Evolutionary conservation across 2,888 invertebrate genomes (phyloP).

Genomic region (Clostera curtula): DNA sequence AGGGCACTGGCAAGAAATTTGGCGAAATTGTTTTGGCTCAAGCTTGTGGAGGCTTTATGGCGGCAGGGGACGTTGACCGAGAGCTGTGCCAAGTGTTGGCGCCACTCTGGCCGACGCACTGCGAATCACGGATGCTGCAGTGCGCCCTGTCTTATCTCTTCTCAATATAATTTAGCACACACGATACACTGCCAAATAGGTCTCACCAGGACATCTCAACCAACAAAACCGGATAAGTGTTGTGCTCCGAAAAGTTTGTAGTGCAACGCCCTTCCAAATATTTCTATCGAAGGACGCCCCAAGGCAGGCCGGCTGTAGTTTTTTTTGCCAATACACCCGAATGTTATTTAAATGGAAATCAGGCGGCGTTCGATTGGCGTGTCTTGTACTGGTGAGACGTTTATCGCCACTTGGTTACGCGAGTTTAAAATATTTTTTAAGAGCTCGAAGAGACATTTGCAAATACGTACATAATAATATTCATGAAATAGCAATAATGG

Average conservation of each 20-base stretch:
- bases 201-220: conserved; percentile 23
- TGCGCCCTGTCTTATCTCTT: conserved; percentile 59
- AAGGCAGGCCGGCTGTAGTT: conserved; percentile 22
- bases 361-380: conserved; percentile 35
- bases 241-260: conserved; percentile 12
- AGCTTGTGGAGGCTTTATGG: conserved; percentile 63
- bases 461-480: too few species aligned
- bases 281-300: conserved; percentile 32
- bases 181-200: conserved; percentile 55
- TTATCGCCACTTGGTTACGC: conserved; percentile 54
- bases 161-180: conserved; percentile 52
- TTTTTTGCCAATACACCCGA: conserved; percentile 28
- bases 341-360: conserved; percentile 44
- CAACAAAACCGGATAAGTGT: conserved; percentile 16
- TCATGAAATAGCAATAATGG: too few species aligned
- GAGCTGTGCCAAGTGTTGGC: conserved; percentile 66
- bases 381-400: conserved; percentile 30
- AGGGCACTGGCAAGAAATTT: conserved; percentile 64
- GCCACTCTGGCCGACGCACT: conserved; percentile 65
- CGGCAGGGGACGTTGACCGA: conserved; percentile 65
- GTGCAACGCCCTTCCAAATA: conserved; percentile 25
- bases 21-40: conserved; percentile 71
- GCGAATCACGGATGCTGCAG: conserved; percentile 58
- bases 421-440: conserved; percentile 14
- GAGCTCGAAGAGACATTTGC: conserved; percentile 9